A percentile compares a stretch with the other conserved stretches of the same genome.
Conservation (phyloP, 1,140 invertebrate genomes). For the Tribolium castaneum region DNA sequence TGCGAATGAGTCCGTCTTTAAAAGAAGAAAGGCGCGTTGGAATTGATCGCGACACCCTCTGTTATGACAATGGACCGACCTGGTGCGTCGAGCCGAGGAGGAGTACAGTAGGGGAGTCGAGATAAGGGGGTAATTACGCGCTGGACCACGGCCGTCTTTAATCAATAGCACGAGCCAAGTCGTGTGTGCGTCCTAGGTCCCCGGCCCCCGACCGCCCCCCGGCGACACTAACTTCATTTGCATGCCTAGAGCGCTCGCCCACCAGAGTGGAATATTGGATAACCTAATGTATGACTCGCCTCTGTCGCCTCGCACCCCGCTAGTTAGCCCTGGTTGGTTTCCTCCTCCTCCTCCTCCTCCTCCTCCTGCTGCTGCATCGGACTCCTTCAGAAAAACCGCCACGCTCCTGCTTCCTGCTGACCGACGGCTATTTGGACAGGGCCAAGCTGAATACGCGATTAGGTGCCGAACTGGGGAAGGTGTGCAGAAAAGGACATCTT, state of each 20-base stretch:
- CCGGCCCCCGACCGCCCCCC: constrained; percentile 37
- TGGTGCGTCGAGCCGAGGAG: constrained; percentile 8
- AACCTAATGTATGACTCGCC: constrained; percentile 61
- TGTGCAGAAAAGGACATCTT: background rate
- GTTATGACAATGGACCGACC: background rate
- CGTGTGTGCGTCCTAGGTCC: constrained; percentile 52
- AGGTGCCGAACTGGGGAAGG: constrained; percentile 1
- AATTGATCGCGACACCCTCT: background rate
- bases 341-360: background rate
- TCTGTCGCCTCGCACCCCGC: constrained; percentile 47
- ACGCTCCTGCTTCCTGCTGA: constrained; percentile 49
- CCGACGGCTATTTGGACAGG: constrained; percentile 58
- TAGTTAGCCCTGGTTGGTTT: constrained; percentile 53
- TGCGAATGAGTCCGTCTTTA: background rate
- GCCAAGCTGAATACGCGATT: constrained; percentile 56
- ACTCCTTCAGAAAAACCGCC: constrained; percentile 36
- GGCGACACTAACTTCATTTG: constrained; percentile 62
- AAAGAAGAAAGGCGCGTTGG: background rate
- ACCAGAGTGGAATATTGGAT: constrained; percentile 64
- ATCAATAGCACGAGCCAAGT: constrained; percentile 62
- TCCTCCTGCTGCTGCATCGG: background rate
- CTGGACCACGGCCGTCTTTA: constrained; percentile 63
- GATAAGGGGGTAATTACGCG: constrained; percentile 63
- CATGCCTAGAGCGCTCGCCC: constrained; percentile 62
- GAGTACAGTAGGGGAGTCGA: constrained; percentile 42